phyloP scores from a whole-genome alignment of 2,113 vertebrate genomes.

The Ammodytes marinus region DNA sequence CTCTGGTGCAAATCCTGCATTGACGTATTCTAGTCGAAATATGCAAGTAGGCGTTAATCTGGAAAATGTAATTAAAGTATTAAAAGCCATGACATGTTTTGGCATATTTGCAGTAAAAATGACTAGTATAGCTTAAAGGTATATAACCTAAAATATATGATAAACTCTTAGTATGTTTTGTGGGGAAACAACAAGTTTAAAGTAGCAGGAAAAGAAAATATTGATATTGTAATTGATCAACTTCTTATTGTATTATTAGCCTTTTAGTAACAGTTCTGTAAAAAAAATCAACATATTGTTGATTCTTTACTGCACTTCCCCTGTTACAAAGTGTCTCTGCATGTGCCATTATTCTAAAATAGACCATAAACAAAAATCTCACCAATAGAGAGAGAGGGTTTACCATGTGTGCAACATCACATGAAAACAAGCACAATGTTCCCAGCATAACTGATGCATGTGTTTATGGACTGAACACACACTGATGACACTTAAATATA shows the following conservation, averaged over 20 bases:
- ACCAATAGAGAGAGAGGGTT: not conserved
- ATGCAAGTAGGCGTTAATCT: no score
- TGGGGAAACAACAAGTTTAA: no score
- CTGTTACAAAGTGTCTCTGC: not conserved
- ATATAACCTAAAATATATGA: no score
- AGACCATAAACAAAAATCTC: not conserved
- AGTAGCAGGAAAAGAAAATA: no score
- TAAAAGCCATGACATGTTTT: no score
- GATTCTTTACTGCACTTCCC: not conserved
- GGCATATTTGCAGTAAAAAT: no score
- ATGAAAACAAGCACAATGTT: constrained; percentile 36
- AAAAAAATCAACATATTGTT: not conserved
- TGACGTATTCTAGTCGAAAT: no score
- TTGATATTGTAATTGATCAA: no score
- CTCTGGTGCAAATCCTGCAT: no score
- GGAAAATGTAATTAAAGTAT: no score
- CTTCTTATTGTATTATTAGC: not conserved
- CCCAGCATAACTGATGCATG: not conserved
- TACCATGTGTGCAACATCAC: not conserved
- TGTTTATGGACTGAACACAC: constrained; percentile 32
- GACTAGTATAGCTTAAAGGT: no score
- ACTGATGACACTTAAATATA: constrained; percentile 15
- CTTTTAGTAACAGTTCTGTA: not conserved
- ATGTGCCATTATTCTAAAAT: not conserved
- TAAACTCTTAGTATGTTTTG: no score